Conservation (phyloP, 1,140 invertebrate species). For the Drosophila carrolli region DNA sequence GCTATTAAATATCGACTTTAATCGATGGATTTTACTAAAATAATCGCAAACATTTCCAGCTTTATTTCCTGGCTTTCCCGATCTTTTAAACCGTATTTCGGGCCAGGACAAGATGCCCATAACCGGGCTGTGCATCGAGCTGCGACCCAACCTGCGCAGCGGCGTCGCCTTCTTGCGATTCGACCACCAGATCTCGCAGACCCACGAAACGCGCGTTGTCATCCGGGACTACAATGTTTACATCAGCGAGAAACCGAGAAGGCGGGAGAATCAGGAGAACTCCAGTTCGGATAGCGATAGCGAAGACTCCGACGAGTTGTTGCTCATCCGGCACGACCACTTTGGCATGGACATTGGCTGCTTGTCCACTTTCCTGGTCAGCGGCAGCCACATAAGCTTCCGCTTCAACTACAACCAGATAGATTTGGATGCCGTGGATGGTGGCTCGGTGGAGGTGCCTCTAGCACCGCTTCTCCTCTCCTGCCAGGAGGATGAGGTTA, state of each 20-base stretch:
- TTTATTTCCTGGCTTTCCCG: not conserved
- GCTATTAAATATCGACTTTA: too few relatives aligned
- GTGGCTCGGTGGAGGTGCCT: constrained; percentile 9
- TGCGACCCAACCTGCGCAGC: constrained; percentile 63
- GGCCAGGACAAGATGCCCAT: constrained; percentile 43
- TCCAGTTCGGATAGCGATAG: constrained; percentile 4
- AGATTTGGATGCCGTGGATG: constrained; percentile 42
- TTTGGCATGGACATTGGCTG: constrained; percentile 57
- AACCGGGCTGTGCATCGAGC: constrained; percentile 53
- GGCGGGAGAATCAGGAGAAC: not conserved
- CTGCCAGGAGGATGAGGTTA: constrained; percentile 16
- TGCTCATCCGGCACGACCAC: constrained; percentile 40
- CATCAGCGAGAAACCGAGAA: constrained; percentile 6
- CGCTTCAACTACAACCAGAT: constrained; percentile 64
- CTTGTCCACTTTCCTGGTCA: constrained; percentile 43
- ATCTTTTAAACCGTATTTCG: not conserved
- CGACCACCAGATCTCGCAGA: constrained; percentile 25
- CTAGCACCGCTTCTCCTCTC: constrained; percentile 18
- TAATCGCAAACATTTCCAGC: too few relatives aligned
- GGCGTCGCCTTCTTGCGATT: constrained; percentile 51
- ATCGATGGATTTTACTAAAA: too few relatives aligned
- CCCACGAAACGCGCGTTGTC: constrained; percentile 41
- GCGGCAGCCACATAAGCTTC: constrained; percentile 47
- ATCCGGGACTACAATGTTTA: constrained; percentile 57
- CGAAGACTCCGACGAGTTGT: constrained; percentile 6